Conservation (phyloP, 2,113 vertebrate species). For the Cebus imitator region DNA sequence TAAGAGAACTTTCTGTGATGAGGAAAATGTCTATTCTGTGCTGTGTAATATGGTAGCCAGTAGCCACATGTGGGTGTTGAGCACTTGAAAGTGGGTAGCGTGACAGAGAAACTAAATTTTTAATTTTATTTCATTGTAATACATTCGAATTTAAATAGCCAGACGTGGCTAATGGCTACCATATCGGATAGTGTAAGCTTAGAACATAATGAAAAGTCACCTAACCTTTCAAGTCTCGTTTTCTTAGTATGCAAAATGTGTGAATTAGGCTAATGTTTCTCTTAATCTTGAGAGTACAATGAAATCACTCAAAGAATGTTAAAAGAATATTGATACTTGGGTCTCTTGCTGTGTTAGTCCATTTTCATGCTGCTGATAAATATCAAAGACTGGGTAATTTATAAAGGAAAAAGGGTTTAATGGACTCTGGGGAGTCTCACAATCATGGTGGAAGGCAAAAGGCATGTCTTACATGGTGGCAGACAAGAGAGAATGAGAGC, state of each 20-base stretch:
- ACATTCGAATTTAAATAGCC: slow-evolving; percentile 8
- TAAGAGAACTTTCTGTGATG: neutral
- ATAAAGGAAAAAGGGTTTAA: too few relatives aligned
- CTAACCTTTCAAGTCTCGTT: slow-evolving; percentile 4
- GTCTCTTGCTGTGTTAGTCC: neutral
- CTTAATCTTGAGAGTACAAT: neutral
- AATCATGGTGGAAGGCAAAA: too few relatives aligned
- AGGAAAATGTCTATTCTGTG: neutral
- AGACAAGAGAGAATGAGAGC: too few relatives aligned
- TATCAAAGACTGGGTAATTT: too few relatives aligned
- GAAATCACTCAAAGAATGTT: neutral
- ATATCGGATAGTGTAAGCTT: neutral
- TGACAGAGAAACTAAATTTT: neutral
- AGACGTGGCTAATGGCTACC: neutral
- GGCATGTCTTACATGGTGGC: too few relatives aligned
- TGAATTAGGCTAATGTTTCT: neutral
- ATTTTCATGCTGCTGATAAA: too few relatives aligned
- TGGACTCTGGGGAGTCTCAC: too few relatives aligned
- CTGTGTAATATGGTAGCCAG: neutral
- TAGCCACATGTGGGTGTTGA: neutral
- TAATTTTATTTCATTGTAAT: slow-evolving; percentile 29
- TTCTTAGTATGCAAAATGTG: neutral
- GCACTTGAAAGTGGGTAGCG: neutral
- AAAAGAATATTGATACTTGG: neutral
- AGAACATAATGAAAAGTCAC: neutral